Evolutionary conservation across 53 echinoderm and acorn worm genomes (phyloP).

Genomic region (Henricia sp.): DNA sequence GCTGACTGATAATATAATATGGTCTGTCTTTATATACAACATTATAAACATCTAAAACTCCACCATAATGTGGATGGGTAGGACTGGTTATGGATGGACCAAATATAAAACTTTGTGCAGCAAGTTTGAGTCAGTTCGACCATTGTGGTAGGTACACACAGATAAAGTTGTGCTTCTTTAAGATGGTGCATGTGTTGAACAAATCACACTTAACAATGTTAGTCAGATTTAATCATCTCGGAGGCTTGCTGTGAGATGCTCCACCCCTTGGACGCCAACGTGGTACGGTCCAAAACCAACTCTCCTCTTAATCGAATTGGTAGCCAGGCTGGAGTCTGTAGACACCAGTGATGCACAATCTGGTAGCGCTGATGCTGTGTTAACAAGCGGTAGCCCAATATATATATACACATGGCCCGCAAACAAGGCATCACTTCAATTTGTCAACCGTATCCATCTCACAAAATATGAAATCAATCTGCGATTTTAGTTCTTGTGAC

Average conservation of each 20-base stretch:
- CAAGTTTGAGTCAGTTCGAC: neutral
- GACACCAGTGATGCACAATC: conserved; percentile 2
- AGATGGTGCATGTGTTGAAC: neutral
- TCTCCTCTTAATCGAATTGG: conserved; percentile 57
- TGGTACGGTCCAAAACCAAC: conserved; percentile 60
- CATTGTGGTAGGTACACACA: neutral
- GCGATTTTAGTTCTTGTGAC: neutral
- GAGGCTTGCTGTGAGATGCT: neutral
- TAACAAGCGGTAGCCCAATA: conserved; percentile 13
- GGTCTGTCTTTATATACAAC: conserved; percentile 5
- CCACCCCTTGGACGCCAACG: neutral
- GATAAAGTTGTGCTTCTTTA: neutral
- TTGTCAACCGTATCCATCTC: neutral
- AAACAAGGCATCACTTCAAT: conserved; percentile 21
- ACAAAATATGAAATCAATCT: conserved; percentile 26
- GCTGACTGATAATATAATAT: conserved; percentile 30
- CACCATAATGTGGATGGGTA: conserved; percentile 19
- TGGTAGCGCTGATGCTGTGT: conserved; percentile 1
- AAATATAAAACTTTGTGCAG: neutral
- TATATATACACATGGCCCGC: conserved; percentile 24
- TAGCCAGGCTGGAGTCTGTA: conserved; percentile 40
- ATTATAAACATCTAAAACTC: conserved; percentile 32
- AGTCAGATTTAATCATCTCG: neutral
- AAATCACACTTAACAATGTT: conserved; percentile 15
- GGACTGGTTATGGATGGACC: neutral